Percentiles rank a stretch among this genome's conserved stretches.
Evolutionary conservation across 2,113 vertebrate genomes (phyloP).

Genomic region (Australoheros scitulus): DNA sequence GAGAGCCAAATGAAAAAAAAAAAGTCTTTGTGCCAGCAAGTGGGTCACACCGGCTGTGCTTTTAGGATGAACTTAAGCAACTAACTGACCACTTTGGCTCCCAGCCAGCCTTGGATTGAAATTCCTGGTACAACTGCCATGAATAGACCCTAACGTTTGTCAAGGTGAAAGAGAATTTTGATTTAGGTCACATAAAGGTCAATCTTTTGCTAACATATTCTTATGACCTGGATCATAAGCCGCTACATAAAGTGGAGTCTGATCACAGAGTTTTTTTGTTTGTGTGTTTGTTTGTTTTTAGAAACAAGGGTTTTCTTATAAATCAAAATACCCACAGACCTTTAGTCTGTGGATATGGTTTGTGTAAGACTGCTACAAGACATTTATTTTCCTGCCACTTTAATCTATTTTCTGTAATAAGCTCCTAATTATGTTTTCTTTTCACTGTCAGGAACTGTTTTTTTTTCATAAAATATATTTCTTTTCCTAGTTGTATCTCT

Average conservation of each 20-base stretch:
- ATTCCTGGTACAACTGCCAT: slow-evolving; percentile 79
- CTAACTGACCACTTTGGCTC: slow-evolving; percentile 82
- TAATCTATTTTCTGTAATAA: not conserved
- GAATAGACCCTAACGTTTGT: slow-evolving; percentile 81
- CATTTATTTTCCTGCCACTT: not conserved
- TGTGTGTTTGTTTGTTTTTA: too few species aligned
- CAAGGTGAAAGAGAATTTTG: slow-evolving; percentile 65
- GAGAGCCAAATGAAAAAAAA: slow-evolving; percentile 79
- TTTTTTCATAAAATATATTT: not conserved
- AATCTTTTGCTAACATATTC: too few species aligned
- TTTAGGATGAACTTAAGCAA: slow-evolving; percentile 86
- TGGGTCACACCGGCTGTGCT: slow-evolving; percentile 81
- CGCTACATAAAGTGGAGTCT: too few species aligned
- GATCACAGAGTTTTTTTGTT: too few species aligned
- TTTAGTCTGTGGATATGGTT: not conserved
- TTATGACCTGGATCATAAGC: too few species aligned
- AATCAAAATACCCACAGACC: too few species aligned
- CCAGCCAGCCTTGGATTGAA: slow-evolving; percentile 83
- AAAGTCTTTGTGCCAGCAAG: slow-evolving; percentile 80
- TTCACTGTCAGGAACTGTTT: not conserved
- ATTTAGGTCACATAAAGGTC: not conserved
- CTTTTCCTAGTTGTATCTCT: not conserved
- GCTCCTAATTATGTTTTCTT: not conserved
- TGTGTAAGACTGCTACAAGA: not conserved
- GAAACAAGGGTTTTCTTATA: too few species aligned